Evolutionary conservation across 92 coral and sea anemone genomes (phyloP).

Genomic region (Galaxea fascicularis): DNA sequence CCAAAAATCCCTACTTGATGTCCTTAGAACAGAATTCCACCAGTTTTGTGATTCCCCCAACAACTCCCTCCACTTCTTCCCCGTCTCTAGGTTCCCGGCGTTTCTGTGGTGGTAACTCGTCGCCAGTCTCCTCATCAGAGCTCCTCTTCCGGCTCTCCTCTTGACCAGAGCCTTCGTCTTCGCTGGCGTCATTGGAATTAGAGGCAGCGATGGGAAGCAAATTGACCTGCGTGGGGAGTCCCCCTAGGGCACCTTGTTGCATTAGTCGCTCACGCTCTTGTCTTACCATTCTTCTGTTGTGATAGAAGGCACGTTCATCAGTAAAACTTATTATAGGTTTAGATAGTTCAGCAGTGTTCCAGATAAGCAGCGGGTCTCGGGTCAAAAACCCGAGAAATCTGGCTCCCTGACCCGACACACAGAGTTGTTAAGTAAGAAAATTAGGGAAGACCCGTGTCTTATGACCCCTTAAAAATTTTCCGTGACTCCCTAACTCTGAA

Average conservation of each 20-base stretch:
- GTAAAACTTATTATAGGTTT: background rate
- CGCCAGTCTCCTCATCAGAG: constrained; percentile 76
- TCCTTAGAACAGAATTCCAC: constrained; percentile 99
- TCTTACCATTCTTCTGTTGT: constrained; percentile 58
- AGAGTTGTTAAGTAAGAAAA: too few relatives aligned
- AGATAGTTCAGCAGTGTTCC: too few relatives aligned
- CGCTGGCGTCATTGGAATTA: constrained; percentile 61
- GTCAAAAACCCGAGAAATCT: too few relatives aligned
- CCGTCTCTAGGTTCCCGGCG: constrained; percentile 74
- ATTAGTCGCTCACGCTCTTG: constrained; percentile 86
- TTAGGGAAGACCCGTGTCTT: too few relatives aligned
- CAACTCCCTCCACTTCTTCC: constrained; percentile 78
- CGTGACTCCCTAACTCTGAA: too few relatives aligned
- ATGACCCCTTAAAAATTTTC: too few relatives aligned
- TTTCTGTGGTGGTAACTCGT: constrained; percentile 75
- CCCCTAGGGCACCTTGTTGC: constrained; percentile 81
- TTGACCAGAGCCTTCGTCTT: constrained; percentile 55
- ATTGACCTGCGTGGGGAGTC: constrained; percentile 89
- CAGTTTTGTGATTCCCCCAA: constrained; percentile 95
- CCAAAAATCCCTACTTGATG: constrained; percentile 81
- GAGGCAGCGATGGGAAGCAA: constrained; percentile 69
- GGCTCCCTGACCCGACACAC: too few relatives aligned
- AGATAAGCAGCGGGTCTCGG: background rate
- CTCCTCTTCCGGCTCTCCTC: constrained; percentile 72
- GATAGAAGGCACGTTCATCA: background rate